Base-by-base conservation (phyloP, 1,140 invertebrate species). In the Helicoverpa armigera region DNA sequence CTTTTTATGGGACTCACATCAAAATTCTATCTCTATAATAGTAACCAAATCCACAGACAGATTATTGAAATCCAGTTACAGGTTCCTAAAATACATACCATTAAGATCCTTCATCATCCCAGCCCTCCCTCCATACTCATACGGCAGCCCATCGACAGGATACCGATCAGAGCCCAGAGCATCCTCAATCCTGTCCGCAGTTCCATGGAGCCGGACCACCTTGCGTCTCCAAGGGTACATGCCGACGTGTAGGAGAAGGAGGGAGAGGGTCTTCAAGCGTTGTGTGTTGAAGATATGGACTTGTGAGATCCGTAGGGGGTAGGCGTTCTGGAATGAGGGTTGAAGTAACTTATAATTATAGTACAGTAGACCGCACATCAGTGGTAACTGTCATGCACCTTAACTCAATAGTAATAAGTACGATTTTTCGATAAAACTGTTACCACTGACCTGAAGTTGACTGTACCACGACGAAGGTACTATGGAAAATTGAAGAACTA, bases 41-140 rank as follows among this genome's bases (percentile, higher is more conserved):
- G 23, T n/a, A n/a, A n/a, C n/a, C n/a, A 23, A 23, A 23, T 23
- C 23, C 23, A 23, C 23, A 23, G 23, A 23, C 2, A 23, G 23
- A 23, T 1, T 23, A 23, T 23, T 23, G 2, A 23, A 23, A 23
- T 23, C 23, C 23, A 23, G 23, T 23, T 23, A 23, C 23, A 23
- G 23, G 23, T 23, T n/a, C n/a, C n/a, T n/a, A n/a, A n/a, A n/a
- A n/a, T 3, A 18, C 14, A 50, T 82, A 94, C 93, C 93, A 88
- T 94, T 94, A 5, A 94, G 83, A 90, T 94, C 92, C 60, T 92
- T 94, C 92, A 94, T 93, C 56, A 89, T 88, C 0, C 93, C 93
- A 74, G 91, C 92, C 72, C 90, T 91, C 0, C 93, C 93, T 1
- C 93, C 92, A 75, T 94, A 94, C 70, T 94, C 93, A 75, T 92